Evolutionary conservation across 92 coral and sea anemone species (phyloP), one percentile per base, ranked within the genome.

Genomic region (Montipora capitata): DNA sequence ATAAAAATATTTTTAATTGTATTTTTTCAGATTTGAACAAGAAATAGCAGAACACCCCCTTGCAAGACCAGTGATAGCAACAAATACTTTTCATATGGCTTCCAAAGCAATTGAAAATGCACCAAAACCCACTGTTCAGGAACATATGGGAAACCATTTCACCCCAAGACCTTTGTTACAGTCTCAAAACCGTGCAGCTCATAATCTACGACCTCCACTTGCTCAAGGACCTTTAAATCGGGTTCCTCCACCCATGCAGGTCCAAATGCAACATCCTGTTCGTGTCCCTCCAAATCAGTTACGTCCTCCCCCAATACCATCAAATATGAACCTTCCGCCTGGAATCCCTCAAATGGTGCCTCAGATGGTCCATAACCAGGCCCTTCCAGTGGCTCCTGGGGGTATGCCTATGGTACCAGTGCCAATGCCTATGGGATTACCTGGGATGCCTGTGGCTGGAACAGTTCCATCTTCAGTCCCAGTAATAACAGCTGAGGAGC

Each of bases 1-100:
- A 4, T 4, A 56, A 58, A 10, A 54, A 7, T 44, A n/a, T 17
- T 2, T 76, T 41, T 40, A 10, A 67, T 78, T 35, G 11, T 1
- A 27, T 41, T 40, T 38, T 81, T 76, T 41, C 82, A 97, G 99
- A 87, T 97, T 97, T 94, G 99, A 97, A 59, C 96, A 97, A 85
- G 99, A 97, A 86, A 92, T 97, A 20, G 94, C 98, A 38, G 99
- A 89, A 38, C 98, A 97, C 76, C 96, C 98, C 0, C 77, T 93
- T 9, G 18, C 94, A 73, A 90, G 93, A 39, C 97, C 96, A 54
- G 94, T 97, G 38, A 92, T 98, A 40, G 95, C 98, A 10, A 94
- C 99, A 73, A 93, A 87, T 65, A 98, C 99, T 67, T 98, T 98
- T 87, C 90, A 76, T 35, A 91, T 93, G 83, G 99, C 99, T 15